A percentile compares a stretch with the other conserved stretches of the same genome.
phyloP scores from a whole-genome alignment of 2,888 invertebrate genomes.

The Calameuta filiformis region DNA sequence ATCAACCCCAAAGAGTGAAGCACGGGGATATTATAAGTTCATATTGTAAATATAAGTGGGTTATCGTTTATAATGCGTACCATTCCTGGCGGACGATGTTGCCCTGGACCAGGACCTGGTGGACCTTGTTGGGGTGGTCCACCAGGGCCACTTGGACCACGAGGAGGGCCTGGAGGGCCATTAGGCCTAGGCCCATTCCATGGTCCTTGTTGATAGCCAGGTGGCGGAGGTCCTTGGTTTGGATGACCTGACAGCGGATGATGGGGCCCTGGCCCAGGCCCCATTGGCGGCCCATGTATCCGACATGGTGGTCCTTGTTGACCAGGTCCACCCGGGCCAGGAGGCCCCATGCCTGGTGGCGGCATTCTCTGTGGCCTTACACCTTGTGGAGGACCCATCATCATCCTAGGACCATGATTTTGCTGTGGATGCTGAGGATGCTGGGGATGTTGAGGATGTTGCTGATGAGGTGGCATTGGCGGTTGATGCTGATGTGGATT shows the following conservation, averaged over 20 bases:
- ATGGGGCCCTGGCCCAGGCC: constrained; percentile 71
- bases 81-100: constrained; percentile 71
- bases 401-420: constrained; percentile 70
- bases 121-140: constrained; percentile 73
- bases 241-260: constrained; percentile 69
- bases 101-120: constrained; percentile 68
- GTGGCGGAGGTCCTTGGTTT: constrained; percentile 69
- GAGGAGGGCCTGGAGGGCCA: constrained; percentile 70
- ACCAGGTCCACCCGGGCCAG: constrained; percentile 71
- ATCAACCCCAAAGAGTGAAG: too few relatives aligned
- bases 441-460: constrained; percentile 68
- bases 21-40: too few relatives aligned
- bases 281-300: constrained; percentile 68
- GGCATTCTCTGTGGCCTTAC: constrained; percentile 60
- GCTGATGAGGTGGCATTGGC: constrained; percentile 66
- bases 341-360: constrained; percentile 67
- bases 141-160: constrained; percentile 69
- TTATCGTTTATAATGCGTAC: constrained; percentile 48
- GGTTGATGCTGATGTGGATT: constrained; percentile 69
- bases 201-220: constrained; percentile 72
- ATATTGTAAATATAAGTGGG: too few relatives aligned
- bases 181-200: constrained; percentile 72
- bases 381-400: constrained; percentile 70
- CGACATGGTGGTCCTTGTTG: constrained; percentile 63
- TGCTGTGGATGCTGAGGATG: constrained; percentile 68